Conservation (phyloP, 2,797 vertebrate genomes). For the Pipistrellus nathusii region DNA sequence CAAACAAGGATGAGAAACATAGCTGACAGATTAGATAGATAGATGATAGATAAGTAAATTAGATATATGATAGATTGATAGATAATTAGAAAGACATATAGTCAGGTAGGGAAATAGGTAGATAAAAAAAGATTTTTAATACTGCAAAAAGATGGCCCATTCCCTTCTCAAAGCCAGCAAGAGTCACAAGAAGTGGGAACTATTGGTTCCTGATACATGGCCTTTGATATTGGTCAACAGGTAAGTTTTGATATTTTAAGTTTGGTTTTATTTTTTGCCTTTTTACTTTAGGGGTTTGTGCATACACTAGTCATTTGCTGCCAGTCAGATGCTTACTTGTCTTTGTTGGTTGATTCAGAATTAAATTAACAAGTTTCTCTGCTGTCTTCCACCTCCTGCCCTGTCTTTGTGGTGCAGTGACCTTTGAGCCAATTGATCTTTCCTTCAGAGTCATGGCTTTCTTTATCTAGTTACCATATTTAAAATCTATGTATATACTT, state of each 20-base stretch:
- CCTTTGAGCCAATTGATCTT: neutral
- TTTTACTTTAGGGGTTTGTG: neutral
- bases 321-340: neutral
- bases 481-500: neutral
- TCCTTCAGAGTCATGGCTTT: neutral
- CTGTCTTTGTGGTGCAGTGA: neutral
- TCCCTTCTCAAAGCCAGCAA: neutral
- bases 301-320: neutral
- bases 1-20: neutral
- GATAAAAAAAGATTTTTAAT: neutral
- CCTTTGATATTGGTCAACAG: neutral
- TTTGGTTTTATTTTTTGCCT: conserved; percentile 25
- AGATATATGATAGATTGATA: neutral
- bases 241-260: neutral
- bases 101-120: neutral
- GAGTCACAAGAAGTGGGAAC: neutral
- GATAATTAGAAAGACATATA: neutral
- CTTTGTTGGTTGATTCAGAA: conserved; percentile 3
- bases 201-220: neutral
- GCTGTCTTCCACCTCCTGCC: neutral
- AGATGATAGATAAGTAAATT: neutral
- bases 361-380: conserved; percentile 1
- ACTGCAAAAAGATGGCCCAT: neutral
- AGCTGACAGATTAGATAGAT: neutral
- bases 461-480: neutral